Evolutionary conservation across 23 tunicate genomes (phyloP), one percentile per base, ranked within the genome.

Genomic region (Clavelina lepadiformis): DNA sequence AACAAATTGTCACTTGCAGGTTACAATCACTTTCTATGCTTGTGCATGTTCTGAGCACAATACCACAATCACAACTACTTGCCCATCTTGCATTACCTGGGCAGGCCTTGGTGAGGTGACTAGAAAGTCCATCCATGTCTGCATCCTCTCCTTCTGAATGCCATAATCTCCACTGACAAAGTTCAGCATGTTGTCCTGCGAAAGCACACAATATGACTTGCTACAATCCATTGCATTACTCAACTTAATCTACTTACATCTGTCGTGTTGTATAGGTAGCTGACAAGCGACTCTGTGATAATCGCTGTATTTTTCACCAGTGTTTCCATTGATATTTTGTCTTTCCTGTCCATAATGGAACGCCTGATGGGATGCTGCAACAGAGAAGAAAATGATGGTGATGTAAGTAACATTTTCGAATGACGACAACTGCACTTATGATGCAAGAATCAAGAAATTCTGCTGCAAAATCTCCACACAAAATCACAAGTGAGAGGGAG

Each of bases 81-180:
- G n/a, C n/a, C n/a, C n/a, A n/a, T n/a, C n/a, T n/a, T n/a, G n/a
- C n/a, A n/a, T 3, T 23, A 82, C 91, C 82, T 88, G 96, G 32
- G 80, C 79, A 7, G 96, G 87, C 11, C 96, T 68, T n/a, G 96
- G 74, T 34, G 74, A 71, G 3, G 86, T 74, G 15, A 87, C 31
- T 3, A 88, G 70, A 69, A 61, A 74, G 37, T 74, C 77, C 38
- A 88, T 45, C 96, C 87, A 88, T 1, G 96, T 30, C 37, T 67
- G 63, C 23, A 78, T 62, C 13, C 59, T 46, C 6, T 86, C 95
- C 29, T 65, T 68, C 28, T 86, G 85, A 2, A 86, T 79, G 22
- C 59, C 70, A 74, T 70, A 78, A 55, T 86, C 95, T 26, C 85
- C 85, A 28, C 46, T 49, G 5, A 59, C 69, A 7, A 86, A 45